Evolutionary conservation across 2,113 vertebrate species (phyloP).

Genomic region (Delphinus delphis): DNA sequence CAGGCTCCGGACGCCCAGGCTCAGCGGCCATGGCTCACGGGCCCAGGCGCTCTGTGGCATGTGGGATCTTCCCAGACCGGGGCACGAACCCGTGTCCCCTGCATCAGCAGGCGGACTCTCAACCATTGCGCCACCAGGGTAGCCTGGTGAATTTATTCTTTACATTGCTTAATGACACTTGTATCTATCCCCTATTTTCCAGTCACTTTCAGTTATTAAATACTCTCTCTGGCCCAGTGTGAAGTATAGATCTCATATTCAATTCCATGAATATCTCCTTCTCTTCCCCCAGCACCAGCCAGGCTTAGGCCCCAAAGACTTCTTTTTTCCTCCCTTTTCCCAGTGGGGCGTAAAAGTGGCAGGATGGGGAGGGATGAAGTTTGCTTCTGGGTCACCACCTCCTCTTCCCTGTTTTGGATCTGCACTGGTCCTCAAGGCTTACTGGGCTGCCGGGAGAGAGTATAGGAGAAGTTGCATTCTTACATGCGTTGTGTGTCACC

Average conservation of each 20-base stretch:
- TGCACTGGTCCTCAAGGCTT: not conserved
- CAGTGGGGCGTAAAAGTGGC: not conserved
- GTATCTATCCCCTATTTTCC: not conserved
- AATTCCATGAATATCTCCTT: not conserved
- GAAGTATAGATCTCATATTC: not conserved
- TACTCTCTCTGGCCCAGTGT: not conserved
- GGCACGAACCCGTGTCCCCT: no score
- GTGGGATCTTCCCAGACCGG: no score
- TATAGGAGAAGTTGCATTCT: not conserved
- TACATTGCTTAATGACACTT: not conserved
- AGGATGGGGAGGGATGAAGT: not conserved
- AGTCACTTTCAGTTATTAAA: not conserved
- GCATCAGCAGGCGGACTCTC: no score
- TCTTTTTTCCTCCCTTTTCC: not conserved
- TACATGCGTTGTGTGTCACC: not conserved
- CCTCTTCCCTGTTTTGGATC: not conserved
- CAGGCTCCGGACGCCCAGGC: no score
- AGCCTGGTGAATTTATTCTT: not conserved
- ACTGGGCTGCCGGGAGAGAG: not conserved
- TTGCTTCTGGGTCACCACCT: not conserved
- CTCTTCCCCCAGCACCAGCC: not conserved
- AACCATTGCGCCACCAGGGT: no score
- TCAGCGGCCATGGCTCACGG: no score
- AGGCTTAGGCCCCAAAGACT: not conserved
- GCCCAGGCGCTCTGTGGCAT: no score